phyloP scores from a whole-genome alignment of 1,140 invertebrate species.

The Tetragnatha versicolor region DNA sequence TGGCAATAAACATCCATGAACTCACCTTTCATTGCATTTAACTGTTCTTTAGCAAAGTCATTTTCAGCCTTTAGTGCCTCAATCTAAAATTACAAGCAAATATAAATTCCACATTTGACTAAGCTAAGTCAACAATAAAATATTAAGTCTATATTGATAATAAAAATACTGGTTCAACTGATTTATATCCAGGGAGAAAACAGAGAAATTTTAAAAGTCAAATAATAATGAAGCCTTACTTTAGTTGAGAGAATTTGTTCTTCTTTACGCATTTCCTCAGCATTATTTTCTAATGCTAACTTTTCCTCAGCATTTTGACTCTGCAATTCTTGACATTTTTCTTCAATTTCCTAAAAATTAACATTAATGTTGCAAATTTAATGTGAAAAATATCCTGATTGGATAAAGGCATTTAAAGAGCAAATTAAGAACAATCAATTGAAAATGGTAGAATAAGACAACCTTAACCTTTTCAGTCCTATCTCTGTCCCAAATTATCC shows the following conservation, averaged over 20 bases:
- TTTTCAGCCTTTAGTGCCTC: constrained; percentile 64
- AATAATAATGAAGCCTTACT: constrained; percentile 53
- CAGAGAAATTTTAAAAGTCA: background rate
- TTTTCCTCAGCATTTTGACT: constrained; percentile 67
- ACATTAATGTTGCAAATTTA: too few relatives aligned
- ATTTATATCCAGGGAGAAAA: too few relatives aligned
- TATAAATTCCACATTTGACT: background rate
- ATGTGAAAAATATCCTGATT: too few relatives aligned
- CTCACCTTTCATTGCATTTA: constrained; percentile 63
- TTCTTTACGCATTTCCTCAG: constrained; percentile 65
- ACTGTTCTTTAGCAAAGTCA: constrained; percentile 66
- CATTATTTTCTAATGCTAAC: constrained; percentile 64
- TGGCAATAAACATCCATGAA: background rate
- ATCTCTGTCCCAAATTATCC: too few relatives aligned
- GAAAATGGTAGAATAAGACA: background rate
- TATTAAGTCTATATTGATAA: too few relatives aligned
- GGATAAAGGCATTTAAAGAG: too few relatives aligned
- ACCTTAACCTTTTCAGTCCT: too few relatives aligned
- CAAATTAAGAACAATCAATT: background rate
- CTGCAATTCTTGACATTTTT: constrained; percentile 65
- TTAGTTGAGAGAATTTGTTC: constrained; percentile 62
- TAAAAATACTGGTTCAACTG: too few relatives aligned
- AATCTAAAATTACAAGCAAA: constrained; percentile 53
- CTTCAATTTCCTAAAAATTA: constrained; percentile 68
- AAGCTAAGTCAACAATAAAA: background rate